A percentile compares a stretch with the other conserved stretches of the same genome.
phyloP scores from a whole-genome alignment of 2,797 vertebrate genomes.

The Arremon brunneinucha region DNA sequence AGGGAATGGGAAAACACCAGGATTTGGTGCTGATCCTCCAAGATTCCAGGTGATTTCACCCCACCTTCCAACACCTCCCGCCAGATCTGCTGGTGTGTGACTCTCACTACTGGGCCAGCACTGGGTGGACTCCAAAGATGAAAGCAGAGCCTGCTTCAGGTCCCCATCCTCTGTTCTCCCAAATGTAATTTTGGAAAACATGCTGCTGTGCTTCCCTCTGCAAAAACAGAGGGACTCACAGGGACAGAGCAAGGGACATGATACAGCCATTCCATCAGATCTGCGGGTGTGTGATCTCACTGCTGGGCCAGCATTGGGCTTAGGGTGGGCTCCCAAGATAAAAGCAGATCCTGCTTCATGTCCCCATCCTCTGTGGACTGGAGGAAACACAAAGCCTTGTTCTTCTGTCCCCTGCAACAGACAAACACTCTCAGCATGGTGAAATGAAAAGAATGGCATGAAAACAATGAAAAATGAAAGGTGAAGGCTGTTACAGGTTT shows the following conservation, averaged over 20 bases:
- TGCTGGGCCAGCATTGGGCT: too few relatives aligned
- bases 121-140: background rate
- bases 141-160: background rate
- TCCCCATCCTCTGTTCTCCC: background rate
- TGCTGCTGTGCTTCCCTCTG: too few relatives aligned
- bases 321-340: too few relatives aligned
- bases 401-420: background rate
- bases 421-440: background rate
- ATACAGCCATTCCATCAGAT: background rate
- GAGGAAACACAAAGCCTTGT: background rate
- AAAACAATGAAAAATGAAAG: background rate
- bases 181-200: too few relatives aligned
- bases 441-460: background rate
- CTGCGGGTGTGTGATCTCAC: background rate
- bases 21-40: background rate
- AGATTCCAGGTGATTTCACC: background rate
- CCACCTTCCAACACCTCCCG: fast-evolving
- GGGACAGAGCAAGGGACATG: too few relatives aligned
- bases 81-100: background rate
- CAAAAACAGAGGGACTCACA: too few relatives aligned
- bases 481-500: background rate
- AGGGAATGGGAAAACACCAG: fast-evolving
- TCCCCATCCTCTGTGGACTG: background rate
- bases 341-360: too few relatives aligned
- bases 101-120: background rate